Evolutionary conservation across 2,797 vertebrate genomes (phyloP), one percentile per base, ranked within the genome.

Genomic region (Huso huso): DNA sequence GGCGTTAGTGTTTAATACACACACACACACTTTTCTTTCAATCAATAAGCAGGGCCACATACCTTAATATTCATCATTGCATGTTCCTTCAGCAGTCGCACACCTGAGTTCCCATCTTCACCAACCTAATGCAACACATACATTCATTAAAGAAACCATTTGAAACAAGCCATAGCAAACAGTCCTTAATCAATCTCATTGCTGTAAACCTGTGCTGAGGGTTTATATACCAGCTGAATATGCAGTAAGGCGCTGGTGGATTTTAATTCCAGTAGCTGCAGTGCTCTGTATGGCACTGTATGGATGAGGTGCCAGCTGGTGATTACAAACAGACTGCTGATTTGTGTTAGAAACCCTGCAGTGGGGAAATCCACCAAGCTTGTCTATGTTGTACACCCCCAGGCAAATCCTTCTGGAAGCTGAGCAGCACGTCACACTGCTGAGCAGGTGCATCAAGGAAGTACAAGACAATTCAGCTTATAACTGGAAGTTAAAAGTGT

Each of bases 41-140:
- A 57, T 12, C 8, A 58, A 5, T 8, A n/a, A 66, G 3, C 13
- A 15, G 48, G 49, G 51, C 59, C 4, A 63, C 78, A 82, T 73
- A 91, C 90, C 81, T 80, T 73, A 66, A 90, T 66, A 1, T 72
- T 13, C 11, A 71, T 77, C n/a, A 88, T 82, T 63, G 75, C 10
- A 0, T 81, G 75, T 69, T n/a, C 76, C 23, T 77, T 76, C 70
- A 90, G 76, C 69, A 91, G 71, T 66, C 73, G 83, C 48, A 87
- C 73, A 64, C 70, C 80, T 1, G 84, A 79, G 52, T 81, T 77
- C 4, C 3, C 65, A 74, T 91, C 88, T 62, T 61, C 79, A 8
- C 60, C 71, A 8, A 86, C 65, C 90, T 89, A 68, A 53, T 15
- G 63, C 60, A 63, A 57, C 51, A 75, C 4, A 37, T 53, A 23